phyloP scores from a whole-genome alignment of 2,888 invertebrate genomes.

The Eurytoma californica region DNA sequence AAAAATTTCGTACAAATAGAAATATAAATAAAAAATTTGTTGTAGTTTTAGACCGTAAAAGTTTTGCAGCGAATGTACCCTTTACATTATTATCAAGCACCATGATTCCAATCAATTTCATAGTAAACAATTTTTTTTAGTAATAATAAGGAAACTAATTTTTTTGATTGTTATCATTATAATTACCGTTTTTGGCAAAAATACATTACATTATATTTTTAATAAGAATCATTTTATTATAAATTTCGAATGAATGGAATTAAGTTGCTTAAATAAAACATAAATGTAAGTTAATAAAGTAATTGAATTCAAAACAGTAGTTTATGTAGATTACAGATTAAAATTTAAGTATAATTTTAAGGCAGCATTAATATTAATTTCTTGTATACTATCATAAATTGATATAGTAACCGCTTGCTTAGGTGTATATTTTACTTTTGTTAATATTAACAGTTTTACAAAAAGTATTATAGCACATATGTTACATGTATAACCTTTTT shows the following conservation, averaged over 20 bases:
- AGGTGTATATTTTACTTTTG: conserved; percentile 50
- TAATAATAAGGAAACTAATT: too few species aligned
- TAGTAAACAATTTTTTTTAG: too few species aligned
- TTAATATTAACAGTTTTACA: conserved; percentile 50
- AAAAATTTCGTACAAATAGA: too few species aligned
- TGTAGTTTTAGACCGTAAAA: too few species aligned
- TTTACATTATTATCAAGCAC: too few species aligned
- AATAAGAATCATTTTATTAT: not conserved
- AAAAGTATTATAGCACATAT: conserved; percentile 55
- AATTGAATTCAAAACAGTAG: conserved; percentile 10
- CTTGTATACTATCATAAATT: conserved; percentile 23
- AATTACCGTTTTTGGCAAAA: too few species aligned
- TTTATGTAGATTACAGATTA: conserved; percentile 7
- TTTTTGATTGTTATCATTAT: too few species aligned
- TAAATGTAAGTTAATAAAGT: conserved; percentile 15
- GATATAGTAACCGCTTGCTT: conserved; percentile 36
- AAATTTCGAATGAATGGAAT: too few species aligned
- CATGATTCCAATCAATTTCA: too few species aligned
- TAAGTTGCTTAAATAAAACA: not conserved
- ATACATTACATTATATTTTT: too few species aligned
- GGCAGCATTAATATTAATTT: conserved; percentile 22
- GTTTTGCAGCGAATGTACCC: too few species aligned
- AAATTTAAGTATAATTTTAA: conserved; percentile 31
- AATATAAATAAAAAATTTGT: too few species aligned
- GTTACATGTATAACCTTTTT: conserved; percentile 45